A percentile compares a stretch with the other conserved stretches of the same genome.
Conservation (phyloP, 64 coral and sea anemone genomes). For the Stichodactyla helianthus region DNA sequence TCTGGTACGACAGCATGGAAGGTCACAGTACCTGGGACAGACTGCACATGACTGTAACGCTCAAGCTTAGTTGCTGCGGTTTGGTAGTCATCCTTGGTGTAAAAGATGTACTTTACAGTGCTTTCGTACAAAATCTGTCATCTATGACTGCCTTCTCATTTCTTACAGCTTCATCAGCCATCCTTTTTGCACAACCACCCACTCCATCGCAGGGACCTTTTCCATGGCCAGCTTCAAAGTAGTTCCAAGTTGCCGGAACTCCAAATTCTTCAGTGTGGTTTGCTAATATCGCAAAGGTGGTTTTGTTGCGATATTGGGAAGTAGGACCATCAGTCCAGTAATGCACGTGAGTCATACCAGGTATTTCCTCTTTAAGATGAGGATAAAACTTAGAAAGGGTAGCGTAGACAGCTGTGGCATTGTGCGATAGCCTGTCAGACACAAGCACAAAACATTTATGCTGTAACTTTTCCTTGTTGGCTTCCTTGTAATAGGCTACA, state of each 20-base stretch:
- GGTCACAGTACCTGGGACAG: constrained; percentile 29
- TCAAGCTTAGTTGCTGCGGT: neutral
- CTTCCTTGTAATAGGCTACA: constrained; percentile 15
- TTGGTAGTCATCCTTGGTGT: constrained; percentile 24
- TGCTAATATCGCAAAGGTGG: constrained; percentile 2
- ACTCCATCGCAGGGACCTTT: too few species aligned
- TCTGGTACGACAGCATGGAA: constrained; percentile 26
- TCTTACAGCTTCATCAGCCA: too few species aligned
- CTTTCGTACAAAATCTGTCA: constrained; percentile 14
- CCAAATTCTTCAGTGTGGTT: constrained; percentile 22
- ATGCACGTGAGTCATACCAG: constrained; percentile 9
- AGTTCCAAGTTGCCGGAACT: constrained; percentile 29
- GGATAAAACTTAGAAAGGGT: neutral
- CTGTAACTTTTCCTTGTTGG: neutral
- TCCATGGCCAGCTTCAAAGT: too few species aligned
- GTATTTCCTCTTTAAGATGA: constrained; percentile 9
- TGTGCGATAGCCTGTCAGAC: constrained; percentile 33
- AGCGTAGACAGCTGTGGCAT: constrained; percentile 26
- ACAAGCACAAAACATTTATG: constrained; percentile 33
- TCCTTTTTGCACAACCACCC: too few species aligned
- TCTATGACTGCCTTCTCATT: constrained; percentile 41
- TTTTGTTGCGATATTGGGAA: too few species aligned
- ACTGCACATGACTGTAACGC: constrained; percentile 15
- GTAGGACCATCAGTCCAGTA: constrained; percentile 39
- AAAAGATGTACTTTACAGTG: constrained; percentile 42